Evolutionary conservation across 2,797 vertebrate species (phyloP).

Genomic region (Smutsia temminckii): DNA sequence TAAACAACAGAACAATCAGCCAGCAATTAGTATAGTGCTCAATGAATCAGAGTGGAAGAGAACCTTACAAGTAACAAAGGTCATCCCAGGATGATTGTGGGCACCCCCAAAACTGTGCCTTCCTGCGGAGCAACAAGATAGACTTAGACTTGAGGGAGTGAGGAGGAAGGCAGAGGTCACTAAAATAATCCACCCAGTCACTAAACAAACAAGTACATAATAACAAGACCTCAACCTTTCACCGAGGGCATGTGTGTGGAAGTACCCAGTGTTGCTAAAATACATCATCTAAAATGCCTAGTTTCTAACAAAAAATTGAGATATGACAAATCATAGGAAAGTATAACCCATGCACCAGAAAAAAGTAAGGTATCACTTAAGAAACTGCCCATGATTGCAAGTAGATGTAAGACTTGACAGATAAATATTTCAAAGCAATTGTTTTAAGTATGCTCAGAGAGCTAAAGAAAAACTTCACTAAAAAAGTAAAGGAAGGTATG

Average conservation of each 20-base stretch:
- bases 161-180: background rate
- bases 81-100: background rate
- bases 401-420: background rate
- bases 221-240: background rate
- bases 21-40: background rate
- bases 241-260: no score
- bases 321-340: slow-evolving; percentile 19
- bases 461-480: background rate
- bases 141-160: background rate
- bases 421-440: background rate
- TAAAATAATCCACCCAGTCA: background rate
- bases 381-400: background rate
- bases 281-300: background rate
- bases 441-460: background rate
- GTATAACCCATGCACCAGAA: background rate
- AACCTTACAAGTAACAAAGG: background rate
- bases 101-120: background rate
- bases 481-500: background rate
- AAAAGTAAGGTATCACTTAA: background rate
- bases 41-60: background rate
- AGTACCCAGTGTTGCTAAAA: background rate
- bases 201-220: background rate
- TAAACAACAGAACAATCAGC: slow-evolving; percentile 16
- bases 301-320: background rate
- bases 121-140: background rate